Evolutionary conservation across 2,888 invertebrate genomes (phyloP), one percentile per base, ranked within the genome.

Genomic region (Eupithecia subfuscata): DNA sequence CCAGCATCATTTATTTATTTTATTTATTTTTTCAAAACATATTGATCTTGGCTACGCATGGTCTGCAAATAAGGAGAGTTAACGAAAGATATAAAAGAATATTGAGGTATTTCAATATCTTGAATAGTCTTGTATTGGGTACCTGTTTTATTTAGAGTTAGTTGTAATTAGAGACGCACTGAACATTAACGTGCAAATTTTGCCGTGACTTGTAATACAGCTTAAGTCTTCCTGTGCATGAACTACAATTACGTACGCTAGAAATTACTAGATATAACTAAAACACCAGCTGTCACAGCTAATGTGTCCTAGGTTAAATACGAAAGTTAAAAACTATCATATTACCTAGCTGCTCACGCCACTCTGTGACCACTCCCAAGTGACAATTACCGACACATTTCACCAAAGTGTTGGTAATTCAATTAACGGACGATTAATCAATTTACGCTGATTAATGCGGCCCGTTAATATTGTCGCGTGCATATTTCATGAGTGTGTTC

Each of bases 381-480:
- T 85, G 88, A 90, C 90, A 89, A 90, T 90, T 90, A 89, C 86
- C 71, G 79, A 81, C 80, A 82, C 82, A 78, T 73, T 78, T 77
- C 69, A 40, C 75, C 74, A 71, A 75, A 78, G 75, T 82, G 82
- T 84, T 82, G 82, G 81, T 79, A 75, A 76, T 79, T 80, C 82
- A 82, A 82, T 83, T 85, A 84, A 77, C 76, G 70, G 75, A 75
- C 70, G 80, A 81, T 83, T 84, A 82, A 82, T 83, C 82, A 81
- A 78, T 78, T 81, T 71, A 70, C 77, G 67, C 69, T 77, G 77
- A 79, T 78, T 75, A 75, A 79, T 71, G 37, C 70, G 67, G 75
- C 72, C 68, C 68, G 73, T 75, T 75, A 75, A 75, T 77, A 77
- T 67, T 74, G 77, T 72, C 74, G 67, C 72, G 70, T 77, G 75